These are phyloP conservation scores for Leiothrix lutea DNA, from an alignment of 2,113 vertebrate species.

Conservation along the genomic window DNA sequence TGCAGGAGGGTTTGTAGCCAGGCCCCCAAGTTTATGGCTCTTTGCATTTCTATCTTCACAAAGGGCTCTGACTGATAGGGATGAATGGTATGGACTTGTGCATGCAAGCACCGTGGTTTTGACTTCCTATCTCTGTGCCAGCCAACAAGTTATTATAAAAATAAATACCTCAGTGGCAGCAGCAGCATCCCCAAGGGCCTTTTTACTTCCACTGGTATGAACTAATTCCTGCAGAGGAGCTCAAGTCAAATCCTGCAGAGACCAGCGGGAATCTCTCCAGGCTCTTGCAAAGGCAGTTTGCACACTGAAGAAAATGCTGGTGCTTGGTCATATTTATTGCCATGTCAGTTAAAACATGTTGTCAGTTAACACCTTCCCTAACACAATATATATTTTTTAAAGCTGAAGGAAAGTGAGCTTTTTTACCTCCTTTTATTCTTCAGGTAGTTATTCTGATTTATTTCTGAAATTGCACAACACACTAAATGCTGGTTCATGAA, in stretches of 20 bases:
- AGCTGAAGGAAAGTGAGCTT: background rate
- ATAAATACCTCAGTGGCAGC: conserved; percentile 24
- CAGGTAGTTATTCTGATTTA: conserved; percentile 23
- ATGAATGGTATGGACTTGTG: background rate
- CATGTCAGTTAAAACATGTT: conserved; percentile 18
- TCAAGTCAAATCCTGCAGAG: conserved; percentile 56
- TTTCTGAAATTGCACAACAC: background rate
- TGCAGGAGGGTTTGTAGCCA: background rate
- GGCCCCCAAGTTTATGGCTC: background rate
- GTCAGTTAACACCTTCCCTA: conserved; percentile 45
- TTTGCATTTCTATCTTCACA: background rate
- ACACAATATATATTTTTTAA: conserved; percentile 20
- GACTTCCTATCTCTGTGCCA: background rate
- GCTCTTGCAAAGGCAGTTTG: conserved; percentile 14
- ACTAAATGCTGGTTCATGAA: background rate
- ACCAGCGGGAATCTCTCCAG: background rate
- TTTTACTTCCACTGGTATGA: conserved; percentile 20
- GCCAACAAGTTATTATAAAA: conserved; percentile 40
- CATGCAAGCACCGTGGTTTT: background rate
- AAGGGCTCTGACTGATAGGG: background rate
- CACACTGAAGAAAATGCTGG: background rate
- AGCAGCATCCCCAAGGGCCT: conserved; percentile 1
- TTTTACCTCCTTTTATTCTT: conserved; percentile 9
- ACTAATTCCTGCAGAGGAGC: conserved; percentile 40
- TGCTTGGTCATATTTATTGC: conserved; percentile 47